Evolutionary conservation across 1,140 invertebrate species (phyloP), one percentile per base, ranked within the genome.

Genomic region (Hormaphis cornu): DNA sequence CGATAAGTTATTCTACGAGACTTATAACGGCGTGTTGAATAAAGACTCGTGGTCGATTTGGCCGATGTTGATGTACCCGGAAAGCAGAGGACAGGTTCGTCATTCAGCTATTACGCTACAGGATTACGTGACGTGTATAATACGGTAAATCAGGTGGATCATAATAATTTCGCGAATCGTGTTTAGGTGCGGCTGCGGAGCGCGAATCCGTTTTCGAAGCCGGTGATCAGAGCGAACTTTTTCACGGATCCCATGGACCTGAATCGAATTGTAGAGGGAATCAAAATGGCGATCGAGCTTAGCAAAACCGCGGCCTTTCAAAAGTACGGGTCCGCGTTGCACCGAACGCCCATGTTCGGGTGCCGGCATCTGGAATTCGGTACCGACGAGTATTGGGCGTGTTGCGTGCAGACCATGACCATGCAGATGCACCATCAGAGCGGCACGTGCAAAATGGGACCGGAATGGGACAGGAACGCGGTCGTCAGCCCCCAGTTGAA

Each of bases 181-280:
- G 10, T 35, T 12, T 61, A 76, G 81, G 1, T 89, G 5, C 82
- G 78, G 1, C 74, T 94, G 10, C 82, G 81, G 53, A 86, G 82
- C 48, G 77, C 79, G 9, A 84, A 93, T 81, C 91, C 90, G 0
- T 80, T 83, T 1, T 83, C 87, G 30, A 83, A 83, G 78, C 92
- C 93, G 0, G 78, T 82, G 50, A 85, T 95, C 71, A 80, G 89
- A 33, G 85, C 89, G 1, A 92, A 91, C 77, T 93, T 91, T 75
- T 87, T 90, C 74, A 77, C 82, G 16, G 77, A 88, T 72, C 77
- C 82, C 1, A 78, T 85, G 8, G 89, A 92, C 76, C 72, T 90
- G 2, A 75, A 79, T 9, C 83, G 84, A 1, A 81, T 91, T 75
- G 81, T 87, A 10, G 84, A 88, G 76, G 89, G 87, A 46, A 84